Percentiles rank a stretch among this genome's conserved stretches.
Evolutionary conservation across 2,888 invertebrate genomes (phyloP).

Genomic region (Operophtera brumata): DNA sequence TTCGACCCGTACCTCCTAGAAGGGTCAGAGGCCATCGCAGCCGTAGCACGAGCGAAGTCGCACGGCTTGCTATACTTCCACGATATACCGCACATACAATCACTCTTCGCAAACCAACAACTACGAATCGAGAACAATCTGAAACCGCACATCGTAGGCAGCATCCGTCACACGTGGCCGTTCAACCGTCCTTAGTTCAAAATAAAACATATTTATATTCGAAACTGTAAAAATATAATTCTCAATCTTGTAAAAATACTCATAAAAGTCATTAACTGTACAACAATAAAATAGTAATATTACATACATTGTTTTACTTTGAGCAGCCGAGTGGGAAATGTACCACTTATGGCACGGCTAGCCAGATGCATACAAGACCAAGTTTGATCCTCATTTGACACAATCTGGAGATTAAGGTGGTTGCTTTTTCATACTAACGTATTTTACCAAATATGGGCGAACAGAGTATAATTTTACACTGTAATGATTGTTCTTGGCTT

Average conservation of each 20-base stretch:
- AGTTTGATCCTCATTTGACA: too few species aligned
- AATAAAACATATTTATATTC: conserved; percentile 39
- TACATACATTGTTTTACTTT: conserved; percentile 7
- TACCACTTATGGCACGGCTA: too few species aligned
- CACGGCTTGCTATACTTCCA: conserved; percentile 82
- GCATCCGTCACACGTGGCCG: conserved; percentile 82
- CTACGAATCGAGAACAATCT: conserved; percentile 81
- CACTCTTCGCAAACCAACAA: conserved; percentile 82
- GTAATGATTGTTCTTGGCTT: too few species aligned
- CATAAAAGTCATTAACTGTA: conserved; percentile 43
- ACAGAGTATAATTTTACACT: too few species aligned
- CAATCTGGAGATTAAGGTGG: too few species aligned
- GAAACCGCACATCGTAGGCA: conserved; percentile 80
- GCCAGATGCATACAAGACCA: too few species aligned
- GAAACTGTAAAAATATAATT: conserved; percentile 42
- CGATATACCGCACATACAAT: conserved; percentile 83
- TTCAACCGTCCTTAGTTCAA: conserved; percentile 70
- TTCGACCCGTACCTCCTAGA: conserved; percentile 81
- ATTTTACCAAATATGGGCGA: too few species aligned
- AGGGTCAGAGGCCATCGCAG: conserved; percentile 80
- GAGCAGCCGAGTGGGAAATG: too few species aligned
- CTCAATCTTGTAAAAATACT: conserved; percentile 40
- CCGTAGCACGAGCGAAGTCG: conserved; percentile 75
- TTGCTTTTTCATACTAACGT: too few species aligned
- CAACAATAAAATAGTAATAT: conserved; percentile 31